Conservation (phyloP, 2,888 invertebrate genomes). For the Choreutis nemorana region DNA sequence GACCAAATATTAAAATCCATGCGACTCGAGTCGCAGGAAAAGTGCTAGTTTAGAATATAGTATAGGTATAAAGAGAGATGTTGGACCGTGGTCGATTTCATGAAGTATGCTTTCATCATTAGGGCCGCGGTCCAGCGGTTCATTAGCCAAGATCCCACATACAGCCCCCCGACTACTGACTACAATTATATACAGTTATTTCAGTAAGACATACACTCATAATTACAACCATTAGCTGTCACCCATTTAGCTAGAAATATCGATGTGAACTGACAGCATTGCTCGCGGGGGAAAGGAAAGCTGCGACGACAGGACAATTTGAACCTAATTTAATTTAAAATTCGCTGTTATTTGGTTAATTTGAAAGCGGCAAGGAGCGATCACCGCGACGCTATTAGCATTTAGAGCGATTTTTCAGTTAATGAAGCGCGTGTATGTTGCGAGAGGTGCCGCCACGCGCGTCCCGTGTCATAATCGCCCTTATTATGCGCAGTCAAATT, state of each 20-base stretch:
- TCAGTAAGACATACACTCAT: constrained; percentile 42
- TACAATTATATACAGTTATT: constrained; percentile 58
- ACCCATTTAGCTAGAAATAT: constrained; percentile 46
- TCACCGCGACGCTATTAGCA: constrained; percentile 38
- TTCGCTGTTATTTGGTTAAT: constrained; percentile 47
- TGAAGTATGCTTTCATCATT: constrained; percentile 45
- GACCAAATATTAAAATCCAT: no score
- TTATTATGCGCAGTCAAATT: constrained; percentile 63
- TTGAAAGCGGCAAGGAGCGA: constrained; percentile 28
- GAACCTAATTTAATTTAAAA: constrained; percentile 27
- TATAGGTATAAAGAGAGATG: constrained; percentile 12
- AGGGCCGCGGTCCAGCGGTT: constrained; percentile 39
- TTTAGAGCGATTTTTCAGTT: constrained; percentile 58
- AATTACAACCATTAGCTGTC: constrained; percentile 51
- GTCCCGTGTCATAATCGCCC: constrained; percentile 46
- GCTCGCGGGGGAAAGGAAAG: background rate
- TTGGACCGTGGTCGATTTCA: constrained; percentile 27
- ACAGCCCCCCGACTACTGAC: constrained; percentile 46
- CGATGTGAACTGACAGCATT: constrained; percentile 24
- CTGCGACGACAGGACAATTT: constrained; percentile 6
- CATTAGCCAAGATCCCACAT: constrained; percentile 59
- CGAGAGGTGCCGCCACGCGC: constrained; percentile 33
- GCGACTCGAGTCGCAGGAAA: background rate
- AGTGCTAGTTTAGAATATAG: no score
- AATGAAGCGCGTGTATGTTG: constrained; percentile 44